These are phyloP conservation scores for Cettia cetti DNA, from an alignment of 2,113 vertebrate species.

Conservation along the genomic window DNA sequence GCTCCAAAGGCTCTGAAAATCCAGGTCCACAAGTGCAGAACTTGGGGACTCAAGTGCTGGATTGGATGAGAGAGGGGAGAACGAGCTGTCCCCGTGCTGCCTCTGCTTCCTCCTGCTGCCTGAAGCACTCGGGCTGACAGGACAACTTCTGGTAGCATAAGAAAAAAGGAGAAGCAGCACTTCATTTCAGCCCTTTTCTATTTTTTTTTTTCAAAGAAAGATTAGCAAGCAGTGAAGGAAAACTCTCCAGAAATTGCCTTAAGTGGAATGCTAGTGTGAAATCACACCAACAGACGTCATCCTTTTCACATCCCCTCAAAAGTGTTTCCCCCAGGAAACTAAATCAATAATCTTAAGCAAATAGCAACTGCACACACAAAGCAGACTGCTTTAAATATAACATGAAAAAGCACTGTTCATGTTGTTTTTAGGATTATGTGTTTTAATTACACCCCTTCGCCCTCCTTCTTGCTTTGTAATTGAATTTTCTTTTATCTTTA, in stretches of 20 bases:
- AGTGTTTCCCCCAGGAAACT: constrained; percentile 29
- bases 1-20: not conserved
- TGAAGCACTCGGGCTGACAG: not conserved
- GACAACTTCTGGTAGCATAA: not conserved
- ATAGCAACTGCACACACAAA: not conserved
- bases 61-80: not conserved
- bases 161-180: not conserved
- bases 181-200: not conserved
- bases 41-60: fast-evolving
- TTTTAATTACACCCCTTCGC: constrained; percentile 31
- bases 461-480: constrained; percentile 21
- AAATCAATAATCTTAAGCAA: constrained; percentile 43
- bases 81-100: fast-evolving
- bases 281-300: not conserved
- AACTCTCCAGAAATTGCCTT: not conserved
- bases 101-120: not conserved
- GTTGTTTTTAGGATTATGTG: constrained; percentile 24
- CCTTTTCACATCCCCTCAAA: not conserved
- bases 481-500: constrained; percentile 40
- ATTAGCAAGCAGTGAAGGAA: not conserved
- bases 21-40: not conserved
- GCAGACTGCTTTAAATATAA: not conserved
- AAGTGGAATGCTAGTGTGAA: not conserved
- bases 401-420: constrained; percentile 5
- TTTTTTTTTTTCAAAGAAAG: not conserved